Base-by-base conservation (phyloP, 1,140 invertebrate species). In the Heliconius congener region DNA sequence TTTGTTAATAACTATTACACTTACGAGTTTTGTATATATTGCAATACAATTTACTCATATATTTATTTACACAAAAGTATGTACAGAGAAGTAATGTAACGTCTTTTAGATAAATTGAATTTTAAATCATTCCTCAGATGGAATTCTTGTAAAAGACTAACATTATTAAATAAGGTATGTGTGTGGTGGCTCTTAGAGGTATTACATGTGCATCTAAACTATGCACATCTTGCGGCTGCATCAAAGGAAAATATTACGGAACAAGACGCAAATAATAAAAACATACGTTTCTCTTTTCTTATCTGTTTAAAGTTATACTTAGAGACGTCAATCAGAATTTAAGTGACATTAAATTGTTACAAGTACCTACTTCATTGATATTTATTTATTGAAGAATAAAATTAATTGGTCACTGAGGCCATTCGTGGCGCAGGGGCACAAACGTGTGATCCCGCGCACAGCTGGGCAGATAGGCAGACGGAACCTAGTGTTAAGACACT, bases 41-140 rank as follows among this genome's bases (percentile, higher is more conserved):
- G 42, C 4, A 52, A 52, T 52, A 52, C 4, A 19, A 52, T 52
- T 52, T 52, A 52, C 50, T 18, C 50, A 3, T 1, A 0, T 52
- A 18, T 19, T 6, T 52, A 52, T 52, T 6, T 52, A 19, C 4
- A 2, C 1, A 46, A 1, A 46, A 11, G 6, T 46, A 46, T 46
- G 42, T 19, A 8, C 50, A 57, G 5, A n/a, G n/a, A 8, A 55
- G 52, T 5, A 57, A 57, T 23, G 19, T 57, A 55, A 23, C 3
- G 11, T 66, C 60, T 66, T 66, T 30, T 66, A 66, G 23, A 66
- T 66, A 66, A 66, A 66, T 66, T 66, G 60, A 66, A 66, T 66
- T 66, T 66, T 66, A 66, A 27, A 66, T 30, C 60, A 66, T 66
- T 66, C 60, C 23, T 27, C 60, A 66, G 23, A 30, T 66, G 27